These are phyloP conservation scores for Drosophila tropicalis DNA, from an alignment of 1,140 invertebrate species.

Conservation along the genomic window DNA sequence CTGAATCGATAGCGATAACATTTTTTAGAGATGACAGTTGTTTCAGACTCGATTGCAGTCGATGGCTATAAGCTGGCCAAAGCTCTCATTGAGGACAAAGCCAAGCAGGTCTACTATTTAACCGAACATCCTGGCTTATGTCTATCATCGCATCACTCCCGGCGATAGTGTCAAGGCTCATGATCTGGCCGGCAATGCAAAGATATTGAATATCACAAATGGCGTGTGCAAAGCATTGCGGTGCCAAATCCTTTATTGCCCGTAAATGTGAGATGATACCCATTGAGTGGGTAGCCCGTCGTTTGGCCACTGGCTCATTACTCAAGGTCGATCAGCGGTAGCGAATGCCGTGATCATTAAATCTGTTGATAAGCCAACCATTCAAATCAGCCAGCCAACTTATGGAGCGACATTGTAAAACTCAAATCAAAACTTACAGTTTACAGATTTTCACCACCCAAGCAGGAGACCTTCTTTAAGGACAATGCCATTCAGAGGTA, in stretches of 20 bases:
- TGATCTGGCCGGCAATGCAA: slow-evolving; percentile 95
- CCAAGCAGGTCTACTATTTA: slow-evolving; percentile 95
- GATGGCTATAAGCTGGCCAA: slow-evolving; percentile 88
- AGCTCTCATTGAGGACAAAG: slow-evolving; percentile 96
- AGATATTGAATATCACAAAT: slow-evolving; percentile 96
- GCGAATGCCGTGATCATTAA: neutral
- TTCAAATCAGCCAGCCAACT: neutral
- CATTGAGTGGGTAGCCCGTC: slow-evolving; percentile 98
- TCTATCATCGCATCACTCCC: slow-evolving; percentile 94
- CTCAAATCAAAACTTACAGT: slow-evolving; percentile 2
- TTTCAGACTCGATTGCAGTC: slow-evolving; percentile 82
- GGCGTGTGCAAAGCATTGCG: slow-evolving; percentile 91
- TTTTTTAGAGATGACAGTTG: too few species aligned
- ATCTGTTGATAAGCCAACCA: slow-evolving; percentile 34
- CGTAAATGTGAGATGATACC: slow-evolving; percentile 98
- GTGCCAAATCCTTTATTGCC: slow-evolving; percentile 92
- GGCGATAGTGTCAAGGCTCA: slow-evolving; percentile 96
- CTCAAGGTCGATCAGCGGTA: slow-evolving; percentile 85
- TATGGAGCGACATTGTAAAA: slow-evolving; percentile 33
- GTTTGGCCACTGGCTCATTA: slow-evolving; percentile 97
- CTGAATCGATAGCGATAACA: too few species aligned
- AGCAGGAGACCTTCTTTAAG: slow-evolving; percentile 97
- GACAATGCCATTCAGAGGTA: slow-evolving; percentile 99
- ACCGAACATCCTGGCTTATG: slow-evolving; percentile 88
- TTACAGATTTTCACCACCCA: slow-evolving; percentile 88